Evolutionary conservation across 2,888 invertebrate genomes (phyloP), one percentile per base, ranked within the genome.

Genomic region (Dynastes tityus): DNA sequence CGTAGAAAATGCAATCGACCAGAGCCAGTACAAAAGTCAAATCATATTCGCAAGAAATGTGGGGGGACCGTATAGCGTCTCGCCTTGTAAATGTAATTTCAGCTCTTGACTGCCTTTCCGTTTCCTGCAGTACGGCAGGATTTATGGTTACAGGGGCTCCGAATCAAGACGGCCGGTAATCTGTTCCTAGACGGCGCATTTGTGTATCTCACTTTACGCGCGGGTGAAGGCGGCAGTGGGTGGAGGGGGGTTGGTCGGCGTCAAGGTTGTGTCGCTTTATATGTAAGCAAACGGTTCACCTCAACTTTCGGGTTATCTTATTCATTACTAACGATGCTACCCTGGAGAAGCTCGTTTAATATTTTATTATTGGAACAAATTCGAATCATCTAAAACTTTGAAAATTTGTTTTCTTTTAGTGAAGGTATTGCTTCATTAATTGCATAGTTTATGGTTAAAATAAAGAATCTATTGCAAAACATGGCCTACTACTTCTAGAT

Each of bases 41-140:
- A 80, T 79, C 68, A 74, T 80, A 78, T 80, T 74, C 73, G 32
- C 73, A 45, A 74, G 73, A 74, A 71, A 81, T 37, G 32, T 37
- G 79, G 64, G 80, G 76, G 79, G 80, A 81, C 22, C 80, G 80
- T 80, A 81, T 82, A 80, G 78, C 81, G 82, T 80, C 80, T 81
- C 78, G 76, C 78, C 77, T 81, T 82, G 81, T 83, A 82, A 82
- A 82, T 83, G 81, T 83, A 83, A 82, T 83, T 81, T 82, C 80
- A 80, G 79, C 76, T 79, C 79, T 81, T 81, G 81, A 81, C 81
- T 80, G 80, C 80, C 81, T 80, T 82, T 83, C 83, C 83, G 83
- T 80, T 82, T 83, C 83, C 83, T 82, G 81, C 79, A 80, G 80
- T 78, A 76, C 64, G 67, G 77, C 76, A 79, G 79, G 78, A 83